A percentile compares a stretch with the other conserved stretches of the same genome.
Evolutionary conservation across 2,113 vertebrate genomes (phyloP).

Genomic region (Lota lota): DNA sequence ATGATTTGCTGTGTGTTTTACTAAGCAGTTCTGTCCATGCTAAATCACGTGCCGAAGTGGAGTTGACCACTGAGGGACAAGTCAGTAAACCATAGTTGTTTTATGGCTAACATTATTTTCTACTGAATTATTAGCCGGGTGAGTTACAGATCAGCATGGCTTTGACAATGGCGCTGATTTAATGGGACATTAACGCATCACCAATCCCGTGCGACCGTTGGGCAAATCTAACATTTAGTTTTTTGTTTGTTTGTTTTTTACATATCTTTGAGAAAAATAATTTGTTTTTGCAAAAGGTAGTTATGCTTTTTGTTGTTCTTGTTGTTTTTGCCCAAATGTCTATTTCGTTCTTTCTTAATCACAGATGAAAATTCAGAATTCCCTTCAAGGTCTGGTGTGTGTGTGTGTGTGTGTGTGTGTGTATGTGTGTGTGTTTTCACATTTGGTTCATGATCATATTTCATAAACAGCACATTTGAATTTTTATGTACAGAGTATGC

Average conservation of each 20-base stretch:
- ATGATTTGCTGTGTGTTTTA: slow-evolving; percentile 39
- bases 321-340: slow-evolving; percentile 50
- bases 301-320: slow-evolving; percentile 6
- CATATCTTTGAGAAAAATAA: slow-evolving; percentile 1
- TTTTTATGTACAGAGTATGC: slow-evolving; percentile 78
- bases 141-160: slow-evolving; percentile 26
- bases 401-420: not conserved
- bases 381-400: slow-evolving; percentile 45
- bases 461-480: slow-evolving; percentile 78
- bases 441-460: slow-evolving; percentile 77
- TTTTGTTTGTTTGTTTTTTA: not conserved
- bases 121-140: slow-evolving; percentile 26
- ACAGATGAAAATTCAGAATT: slow-evolving; percentile 50
- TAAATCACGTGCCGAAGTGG: slow-evolving; percentile 33
- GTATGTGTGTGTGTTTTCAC: slow-evolving; percentile 68
- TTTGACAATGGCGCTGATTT: slow-evolving; percentile 36
- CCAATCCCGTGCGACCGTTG: slow-evolving; percentile 10
- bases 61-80: slow-evolving; percentile 42
- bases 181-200: slow-evolving; percentile 37
- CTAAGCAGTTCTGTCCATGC: slow-evolving; percentile 35
- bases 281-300: not conserved
- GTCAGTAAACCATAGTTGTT: slow-evolving; percentile 36
- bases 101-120: slow-evolving; percentile 37
- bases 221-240: slow-evolving; percentile 28
- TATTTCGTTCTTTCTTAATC: slow-evolving; percentile 69